Percentiles rank a stretch among this genome's conserved stretches.
These are phyloP conservation scores for Agonum fuliginosum DNA, from an alignment of 2,888 invertebrate species.

Conservation along the genomic window DNA sequence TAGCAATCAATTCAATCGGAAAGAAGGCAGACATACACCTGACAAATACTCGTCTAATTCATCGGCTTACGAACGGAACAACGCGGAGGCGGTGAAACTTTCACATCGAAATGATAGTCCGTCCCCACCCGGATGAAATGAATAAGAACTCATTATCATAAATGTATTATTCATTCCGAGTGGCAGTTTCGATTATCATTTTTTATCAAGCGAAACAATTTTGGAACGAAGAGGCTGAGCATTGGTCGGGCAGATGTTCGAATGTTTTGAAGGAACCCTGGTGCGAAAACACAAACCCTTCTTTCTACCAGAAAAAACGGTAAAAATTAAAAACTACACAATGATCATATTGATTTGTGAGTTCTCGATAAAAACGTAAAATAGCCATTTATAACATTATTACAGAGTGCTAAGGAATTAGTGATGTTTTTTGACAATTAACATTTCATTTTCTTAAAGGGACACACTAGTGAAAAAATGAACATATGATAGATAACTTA, in stretches of 20 bases:
- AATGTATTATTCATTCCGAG: slow-evolving; percentile 59
- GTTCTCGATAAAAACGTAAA: no score
- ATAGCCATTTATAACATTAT: no score
- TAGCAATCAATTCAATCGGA: slow-evolving; percentile 4
- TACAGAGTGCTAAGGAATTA: no score
- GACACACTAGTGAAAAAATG: no score
- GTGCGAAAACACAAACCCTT: background rate
- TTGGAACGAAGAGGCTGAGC: slow-evolving; percentile 40
- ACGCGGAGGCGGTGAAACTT: slow-evolving; percentile 22
- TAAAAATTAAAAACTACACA: background rate
- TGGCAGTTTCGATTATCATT: slow-evolving; percentile 59
- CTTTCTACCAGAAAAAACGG: background rate
- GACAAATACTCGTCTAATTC: slow-evolving; percentile 43
- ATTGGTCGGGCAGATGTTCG: slow-evolving; percentile 50
- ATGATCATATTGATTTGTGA: background rate
- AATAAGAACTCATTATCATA: slow-evolving; percentile 51
- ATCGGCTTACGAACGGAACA: slow-evolving; percentile 22
- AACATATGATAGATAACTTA: no score
- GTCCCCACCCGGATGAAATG: background rate
- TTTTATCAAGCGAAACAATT: slow-evolving; percentile 59
- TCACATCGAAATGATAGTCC: slow-evolving; percentile 49
- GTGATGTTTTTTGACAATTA: no score
- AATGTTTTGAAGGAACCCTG: background rate
- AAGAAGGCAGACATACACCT: slow-evolving; percentile 1
- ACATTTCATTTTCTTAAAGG: no score